Evolutionary conservation across 1,140 invertebrate genomes (phyloP).

Genomic region (Papilio polytes): DNA sequence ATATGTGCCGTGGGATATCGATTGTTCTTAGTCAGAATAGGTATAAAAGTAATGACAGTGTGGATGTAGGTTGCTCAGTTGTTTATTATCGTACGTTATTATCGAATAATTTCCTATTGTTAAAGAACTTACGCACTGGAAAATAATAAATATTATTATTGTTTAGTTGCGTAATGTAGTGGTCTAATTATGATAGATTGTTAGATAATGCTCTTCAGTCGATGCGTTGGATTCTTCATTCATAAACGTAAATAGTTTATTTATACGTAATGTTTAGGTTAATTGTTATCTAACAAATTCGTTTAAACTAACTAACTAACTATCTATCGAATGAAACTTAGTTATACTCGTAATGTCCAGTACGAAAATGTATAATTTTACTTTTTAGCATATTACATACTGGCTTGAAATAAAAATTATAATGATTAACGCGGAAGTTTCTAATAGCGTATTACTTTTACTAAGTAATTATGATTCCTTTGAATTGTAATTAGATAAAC

Average conservation of each 20-base stretch:
- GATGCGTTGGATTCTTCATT: neutral
- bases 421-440: neutral
- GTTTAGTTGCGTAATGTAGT: constrained; percentile 13
- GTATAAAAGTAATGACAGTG: constrained; percentile 42
- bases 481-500: neutral
- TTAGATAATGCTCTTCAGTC: neutral
- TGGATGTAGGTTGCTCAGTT: constrained; percentile 24
- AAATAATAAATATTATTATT: constrained; percentile 19
- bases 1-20: constrained; percentile 46
- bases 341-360: neutral
- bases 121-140: neutral
- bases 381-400: neutral
- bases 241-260: neutral
- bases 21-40: constrained; percentile 44
- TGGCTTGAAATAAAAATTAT: neutral
- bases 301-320: neutral
- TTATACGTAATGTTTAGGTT: neutral
- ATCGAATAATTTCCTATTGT: constrained; percentile 36
- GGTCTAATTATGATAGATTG: neutral
- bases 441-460: neutral
- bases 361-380: neutral
- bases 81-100: constrained; percentile 30
- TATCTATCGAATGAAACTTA: neutral
- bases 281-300: neutral
- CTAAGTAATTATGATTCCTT: constrained; percentile 3